Evolutionary conservation across 2,888 invertebrate genomes (phyloP).

Genomic region (Sycophila texana): DNA sequence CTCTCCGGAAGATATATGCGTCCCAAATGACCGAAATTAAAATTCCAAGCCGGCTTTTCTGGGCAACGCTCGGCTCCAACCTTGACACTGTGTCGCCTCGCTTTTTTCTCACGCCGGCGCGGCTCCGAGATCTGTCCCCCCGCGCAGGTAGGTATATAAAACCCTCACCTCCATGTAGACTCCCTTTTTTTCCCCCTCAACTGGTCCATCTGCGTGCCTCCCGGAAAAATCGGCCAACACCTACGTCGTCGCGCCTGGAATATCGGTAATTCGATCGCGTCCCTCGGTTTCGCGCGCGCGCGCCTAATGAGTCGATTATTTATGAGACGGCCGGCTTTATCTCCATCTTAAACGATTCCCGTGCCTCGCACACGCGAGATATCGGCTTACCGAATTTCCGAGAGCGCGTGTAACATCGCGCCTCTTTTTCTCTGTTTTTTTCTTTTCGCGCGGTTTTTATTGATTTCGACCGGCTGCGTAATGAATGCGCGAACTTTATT

Average conservation of each 20-base stretch:
- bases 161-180: not conserved
- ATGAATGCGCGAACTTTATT: too few species aligned
- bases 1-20: constrained; percentile 9
- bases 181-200: constrained; percentile 8
- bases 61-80: not conserved
- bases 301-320: constrained; percentile 54
- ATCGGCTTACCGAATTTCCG: constrained; percentile 54
- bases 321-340: constrained; percentile 44
- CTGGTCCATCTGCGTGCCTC: not conserved
- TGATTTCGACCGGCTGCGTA: too few species aligned
- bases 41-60: not conserved
- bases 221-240: not conserved
- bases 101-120: constrained; percentile 59
- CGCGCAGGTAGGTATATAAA: not conserved
- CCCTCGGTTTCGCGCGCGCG: constrained; percentile 5
- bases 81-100: constrained; percentile 31
- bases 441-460: not conserved
- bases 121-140: constrained; percentile 1
- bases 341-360: constrained; percentile 56
- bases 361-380: constrained; percentile 32
- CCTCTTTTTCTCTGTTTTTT: constrained; percentile 3
- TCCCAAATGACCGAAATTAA: not conserved
- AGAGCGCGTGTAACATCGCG: constrained; percentile 19
- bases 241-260: too few species aligned
- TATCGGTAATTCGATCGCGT: constrained; percentile 52